Percentiles rank a stretch among this genome's conserved stretches.
phyloP scores from a whole-genome alignment of 2,888 invertebrate genomes.

The Platypus cylindrus region DNA sequence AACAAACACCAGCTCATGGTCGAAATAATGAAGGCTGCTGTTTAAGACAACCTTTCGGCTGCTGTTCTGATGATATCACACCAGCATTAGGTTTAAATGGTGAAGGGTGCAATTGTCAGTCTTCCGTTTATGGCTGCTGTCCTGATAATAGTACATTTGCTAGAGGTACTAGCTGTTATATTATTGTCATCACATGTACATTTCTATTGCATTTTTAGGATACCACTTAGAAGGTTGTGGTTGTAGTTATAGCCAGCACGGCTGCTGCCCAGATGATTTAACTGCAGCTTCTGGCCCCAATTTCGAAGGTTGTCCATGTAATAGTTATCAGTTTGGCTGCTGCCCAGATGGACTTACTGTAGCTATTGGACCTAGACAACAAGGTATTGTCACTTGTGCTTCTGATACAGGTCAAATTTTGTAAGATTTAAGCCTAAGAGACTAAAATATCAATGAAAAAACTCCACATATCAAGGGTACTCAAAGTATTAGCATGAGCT shows the following conservation, averaged over 20 bases:
- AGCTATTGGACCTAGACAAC: constrained; percentile 59
- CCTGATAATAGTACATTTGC: constrained; percentile 71
- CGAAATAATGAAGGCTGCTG: constrained; percentile 74
- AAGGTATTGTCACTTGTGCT: constrained; percentile 39
- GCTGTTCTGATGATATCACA: constrained; percentile 79
- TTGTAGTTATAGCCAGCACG: constrained; percentile 58
- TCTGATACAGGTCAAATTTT: too few species aligned
- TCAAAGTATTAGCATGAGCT: too few species aligned
- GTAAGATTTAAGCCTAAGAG: too few species aligned
- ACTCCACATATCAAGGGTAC: too few species aligned
- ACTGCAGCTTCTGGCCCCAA: constrained; percentile 66
- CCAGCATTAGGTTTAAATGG: constrained; percentile 67
- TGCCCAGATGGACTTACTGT: constrained; percentile 70
- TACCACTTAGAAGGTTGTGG: constrained; percentile 69
- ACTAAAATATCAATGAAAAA: too few species aligned
- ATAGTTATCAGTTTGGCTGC: constrained; percentile 81
- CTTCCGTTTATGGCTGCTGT: constrained; percentile 71
- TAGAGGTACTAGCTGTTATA: constrained; percentile 29
- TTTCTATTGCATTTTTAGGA: constrained; percentile 44
- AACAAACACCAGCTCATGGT: constrained; percentile 74
- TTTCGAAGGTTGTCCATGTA: constrained; percentile 71
- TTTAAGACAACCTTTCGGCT: constrained; percentile 57
- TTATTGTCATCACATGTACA: too few species aligned
- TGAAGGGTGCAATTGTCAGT: constrained; percentile 69
- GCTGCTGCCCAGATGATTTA: constrained; percentile 75